Base-by-base conservation (phyloP, 2,797 vertebrate genomes). In the Anisognathus igniventris region DNA sequence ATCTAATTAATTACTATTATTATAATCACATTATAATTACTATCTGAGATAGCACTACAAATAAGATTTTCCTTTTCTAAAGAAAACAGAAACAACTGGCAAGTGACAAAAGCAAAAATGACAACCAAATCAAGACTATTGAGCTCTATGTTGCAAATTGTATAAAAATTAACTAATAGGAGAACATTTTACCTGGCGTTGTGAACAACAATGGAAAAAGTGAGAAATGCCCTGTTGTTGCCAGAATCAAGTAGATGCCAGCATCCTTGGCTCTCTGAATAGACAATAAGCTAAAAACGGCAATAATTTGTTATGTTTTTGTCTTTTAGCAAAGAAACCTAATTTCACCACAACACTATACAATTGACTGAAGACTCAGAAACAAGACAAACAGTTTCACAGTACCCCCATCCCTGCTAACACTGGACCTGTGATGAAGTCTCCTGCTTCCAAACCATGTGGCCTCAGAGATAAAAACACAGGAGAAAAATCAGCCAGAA, bases 161-260 rank as follows among this genome's bases (percentile, higher is more conserved):
- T n/a, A 53, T 12, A 80, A 79, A 76, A 80, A 66, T 31, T 7
- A 85, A 74, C 6, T 54, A 39, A 58, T 0, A 45, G 20, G 37
- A 76, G 47, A 25, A 44, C 22, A 58, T 33, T 75, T 97, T 98
- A 99, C 99, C 99, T 98, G 98, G 97, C 1, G 97, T 91, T 11
- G 98, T 99, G 97, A 99, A 99, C 96, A 99, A 90, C 70, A 99
- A 97, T 1, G 99, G 99, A 91, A 99, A 99, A 74, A 99, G 98
- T 1, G 99, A 99, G 95, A 98, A 98, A 90, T 99, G 99, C 14
- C 99, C 99, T 1, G 99, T 98, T 53, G 98, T 99, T 71, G 98
- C 92, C 93, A 99, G 97, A 45, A 99, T 90, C 92, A 99, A 96
- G 94, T 99, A 99, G 79, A 98, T 98, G 37, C 98, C 98, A 95